Percentiles rank a stretch among this genome's conserved stretches.
These are phyloP conservation scores for Charaxes varanes DNA, from an alignment of 1,140 invertebrate genomes.

Conservation along the genomic window DNA sequence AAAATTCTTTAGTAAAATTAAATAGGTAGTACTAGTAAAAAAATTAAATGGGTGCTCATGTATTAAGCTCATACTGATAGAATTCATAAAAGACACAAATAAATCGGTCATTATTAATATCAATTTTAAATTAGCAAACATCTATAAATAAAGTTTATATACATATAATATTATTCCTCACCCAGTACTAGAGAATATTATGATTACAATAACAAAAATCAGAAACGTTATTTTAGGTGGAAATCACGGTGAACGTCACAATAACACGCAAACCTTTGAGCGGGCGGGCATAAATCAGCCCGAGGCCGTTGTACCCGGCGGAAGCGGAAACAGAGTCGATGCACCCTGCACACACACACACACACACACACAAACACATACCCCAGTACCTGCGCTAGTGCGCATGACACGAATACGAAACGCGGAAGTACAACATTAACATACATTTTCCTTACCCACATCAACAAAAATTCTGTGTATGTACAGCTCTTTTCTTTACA, in stretches of 20 bases:
- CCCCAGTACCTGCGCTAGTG: slow-evolving; percentile 21
- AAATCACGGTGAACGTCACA: slow-evolving; percentile 43
- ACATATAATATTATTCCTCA: too few species aligned
- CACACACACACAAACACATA: slow-evolving; percentile 15
- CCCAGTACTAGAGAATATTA: slow-evolving; percentile 14
- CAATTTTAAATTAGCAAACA: too few species aligned
- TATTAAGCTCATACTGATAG: too few species aligned
- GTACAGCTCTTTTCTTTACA: slow-evolving; percentile 44
- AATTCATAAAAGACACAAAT: too few species aligned
- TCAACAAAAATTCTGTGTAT: slow-evolving; percentile 3
- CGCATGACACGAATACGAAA: slow-evolving; percentile 53
- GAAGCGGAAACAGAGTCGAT: slow-evolving; percentile 66
- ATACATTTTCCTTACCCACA: slow-evolving; percentile 53
- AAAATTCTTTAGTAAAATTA: too few species aligned
- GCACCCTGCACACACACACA: slow-evolving; percentile 50
- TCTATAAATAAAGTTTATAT: too few species aligned
- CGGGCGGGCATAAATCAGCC: slow-evolving; percentile 58
- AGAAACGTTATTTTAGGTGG: slow-evolving; percentile 20
- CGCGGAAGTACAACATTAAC: slow-evolving; percentile 63
- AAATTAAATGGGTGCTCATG: too few species aligned
- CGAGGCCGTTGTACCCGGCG: slow-evolving; percentile 58
- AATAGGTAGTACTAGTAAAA: too few species aligned
- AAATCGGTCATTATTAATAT: too few species aligned
- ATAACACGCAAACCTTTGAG: slow-evolving; percentile 64
- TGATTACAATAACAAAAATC: slow-evolving; percentile 26